Conservation (phyloP, 2,113 vertebrate species). For the Sebastes schlegelii region DNA sequence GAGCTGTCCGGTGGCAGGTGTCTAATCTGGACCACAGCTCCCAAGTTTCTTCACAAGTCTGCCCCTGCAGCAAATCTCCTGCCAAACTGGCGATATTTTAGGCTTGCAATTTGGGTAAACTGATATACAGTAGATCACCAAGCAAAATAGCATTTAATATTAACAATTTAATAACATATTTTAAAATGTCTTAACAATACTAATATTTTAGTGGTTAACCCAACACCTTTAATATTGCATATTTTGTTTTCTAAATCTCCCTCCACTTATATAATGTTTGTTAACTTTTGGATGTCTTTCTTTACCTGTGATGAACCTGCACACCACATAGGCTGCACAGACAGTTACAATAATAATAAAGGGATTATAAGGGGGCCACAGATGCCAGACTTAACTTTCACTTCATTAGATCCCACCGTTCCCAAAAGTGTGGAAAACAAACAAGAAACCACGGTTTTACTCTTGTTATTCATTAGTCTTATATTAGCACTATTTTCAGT, state of each 20-base stretch:
- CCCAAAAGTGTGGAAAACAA: conserved; percentile 60
- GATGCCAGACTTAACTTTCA: conserved; percentile 27
- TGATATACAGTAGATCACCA: neutral
- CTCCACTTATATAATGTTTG: too few species aligned
- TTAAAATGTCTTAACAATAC: too few species aligned
- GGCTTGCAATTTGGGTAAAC: conserved; percentile 4
- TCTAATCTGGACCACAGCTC: conserved; percentile 39
- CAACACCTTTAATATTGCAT: neutral
- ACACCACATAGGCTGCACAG: neutral
- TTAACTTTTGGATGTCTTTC: neutral
- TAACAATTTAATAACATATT: neutral
- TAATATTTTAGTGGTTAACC: neutral
- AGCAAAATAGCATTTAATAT: neutral
- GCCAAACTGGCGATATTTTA: conserved; percentile 19
- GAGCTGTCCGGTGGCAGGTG: conserved; percentile 49
- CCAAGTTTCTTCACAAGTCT: conserved; percentile 23
- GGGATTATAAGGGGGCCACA: conserved; percentile 22
- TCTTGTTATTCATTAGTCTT: conserved; percentile 56
- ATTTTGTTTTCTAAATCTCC: neutral
- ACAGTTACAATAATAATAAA: conserved; percentile 38
- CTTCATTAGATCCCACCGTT: conserved; percentile 30
- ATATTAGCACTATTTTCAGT: conserved; percentile 56
- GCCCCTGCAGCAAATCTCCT: conserved; percentile 25
- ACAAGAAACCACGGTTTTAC: conserved; percentile 40
- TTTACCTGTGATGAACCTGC: conserved; percentile 2